phyloP scores from a whole-genome alignment of 1,140 invertebrate genomes.

The Brachionus calyciflorus region DNA sequence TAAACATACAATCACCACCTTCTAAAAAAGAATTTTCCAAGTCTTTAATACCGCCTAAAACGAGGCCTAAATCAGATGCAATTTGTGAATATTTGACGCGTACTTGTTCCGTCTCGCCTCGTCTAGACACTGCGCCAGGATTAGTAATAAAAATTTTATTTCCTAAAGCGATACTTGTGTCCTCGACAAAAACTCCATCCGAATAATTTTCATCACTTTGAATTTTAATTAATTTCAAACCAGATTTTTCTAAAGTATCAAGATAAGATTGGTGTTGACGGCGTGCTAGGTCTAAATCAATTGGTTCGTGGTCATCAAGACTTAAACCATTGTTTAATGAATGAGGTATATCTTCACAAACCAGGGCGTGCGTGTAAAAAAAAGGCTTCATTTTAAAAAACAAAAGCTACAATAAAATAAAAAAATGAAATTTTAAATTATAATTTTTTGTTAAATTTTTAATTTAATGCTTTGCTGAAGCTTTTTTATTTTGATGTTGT shows the following conservation, averaged over 20 bases:
- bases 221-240: not conserved
- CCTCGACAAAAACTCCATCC: slow-evolving; percentile 42
- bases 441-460: too few relatives aligned
- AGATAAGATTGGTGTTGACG: slow-evolving; percentile 2
- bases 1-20: slow-evolving; percentile 34
- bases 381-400: slow-evolving; percentile 28
- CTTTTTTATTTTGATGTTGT: too few relatives aligned
- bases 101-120: not conserved
- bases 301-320: not conserved
- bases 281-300: not conserved
- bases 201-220: slow-evolving; percentile 6
- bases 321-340: not conserved
- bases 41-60: not conserved
- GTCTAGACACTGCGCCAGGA: slow-evolving; percentile 7
- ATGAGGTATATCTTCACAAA: not conserved
- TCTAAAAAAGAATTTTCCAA: not conserved
- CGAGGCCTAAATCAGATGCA: not conserved
- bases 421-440: too few relatives aligned
- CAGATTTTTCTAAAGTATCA: not conserved
- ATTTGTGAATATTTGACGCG: not conserved
- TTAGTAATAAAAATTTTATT: slow-evolving; percentile 22
- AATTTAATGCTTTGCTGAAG: too few relatives aligned
- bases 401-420: too few relatives aligned
- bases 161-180: slow-evolving; percentile 7
- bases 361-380: slow-evolving; percentile 33